Conservation (phyloP, 2,888 invertebrate genomes). For the Phengaris alcon region DNA sequence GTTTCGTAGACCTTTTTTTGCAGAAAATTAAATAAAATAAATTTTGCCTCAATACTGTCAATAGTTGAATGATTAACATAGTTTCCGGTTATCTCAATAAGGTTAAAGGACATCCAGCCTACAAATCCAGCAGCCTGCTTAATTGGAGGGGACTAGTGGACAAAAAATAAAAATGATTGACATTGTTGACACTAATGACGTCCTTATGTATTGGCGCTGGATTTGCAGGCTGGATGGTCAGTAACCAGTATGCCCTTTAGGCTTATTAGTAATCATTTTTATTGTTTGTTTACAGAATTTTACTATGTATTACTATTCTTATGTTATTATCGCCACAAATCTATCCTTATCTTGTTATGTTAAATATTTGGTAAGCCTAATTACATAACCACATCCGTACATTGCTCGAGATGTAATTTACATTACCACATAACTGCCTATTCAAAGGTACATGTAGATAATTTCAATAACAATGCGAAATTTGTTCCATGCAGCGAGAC, state of each 20-base stretch:
- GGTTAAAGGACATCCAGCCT: no score
- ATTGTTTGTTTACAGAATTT: no score
- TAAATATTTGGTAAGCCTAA: background rate
- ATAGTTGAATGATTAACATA: no score
- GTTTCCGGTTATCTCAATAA: no score
- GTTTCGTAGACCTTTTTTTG: background rate
- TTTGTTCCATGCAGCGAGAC: constrained; percentile 65
- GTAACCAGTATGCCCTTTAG: no score
- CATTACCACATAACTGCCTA: background rate
- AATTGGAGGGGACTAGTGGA: no score
- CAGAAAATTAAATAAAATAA: background rate
- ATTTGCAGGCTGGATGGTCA: no score
- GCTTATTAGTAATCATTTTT: no score
- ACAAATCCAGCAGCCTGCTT: no score
- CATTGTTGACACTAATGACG: no score
- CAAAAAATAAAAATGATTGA: no score
- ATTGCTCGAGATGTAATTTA: background rate
- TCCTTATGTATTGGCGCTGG: no score
- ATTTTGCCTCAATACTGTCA: background rate
- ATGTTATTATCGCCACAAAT: background rate
- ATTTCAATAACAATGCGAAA: constrained; percentile 9
- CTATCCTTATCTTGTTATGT: background rate
- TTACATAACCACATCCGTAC: background rate
- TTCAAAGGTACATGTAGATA: background rate
- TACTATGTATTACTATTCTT: background rate